A percentile compares a stretch with the other conserved stretches of the same genome.
phyloP scores from a whole-genome alignment of 2,888 invertebrate genomes.

The Miltochrista miniata region DNA sequence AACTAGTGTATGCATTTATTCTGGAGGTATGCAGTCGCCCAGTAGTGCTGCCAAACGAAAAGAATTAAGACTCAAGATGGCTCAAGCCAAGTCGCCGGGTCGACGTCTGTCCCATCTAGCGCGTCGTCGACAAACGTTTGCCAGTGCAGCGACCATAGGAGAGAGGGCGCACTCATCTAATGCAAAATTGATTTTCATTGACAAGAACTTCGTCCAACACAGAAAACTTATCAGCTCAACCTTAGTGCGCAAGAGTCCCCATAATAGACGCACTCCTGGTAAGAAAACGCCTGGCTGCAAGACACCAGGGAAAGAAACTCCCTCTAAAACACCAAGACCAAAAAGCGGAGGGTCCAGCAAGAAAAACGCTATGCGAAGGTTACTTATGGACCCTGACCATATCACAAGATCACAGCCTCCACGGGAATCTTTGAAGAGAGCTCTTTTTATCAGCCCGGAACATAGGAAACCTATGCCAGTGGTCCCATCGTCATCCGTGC shows the following conservation, averaged over 20 bases:
- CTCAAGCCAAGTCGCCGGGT: conserved; percentile 87
- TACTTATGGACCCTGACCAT: conserved; percentile 71
- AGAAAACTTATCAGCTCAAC: no score
- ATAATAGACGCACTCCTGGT: conserved; percentile 76
- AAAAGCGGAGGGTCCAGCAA: conserved; percentile 86
- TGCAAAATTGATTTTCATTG: conserved; percentile 86
- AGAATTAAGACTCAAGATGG: conserved; percentile 83
- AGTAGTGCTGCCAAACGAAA: no score
- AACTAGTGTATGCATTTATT: no score
- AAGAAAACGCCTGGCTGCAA: conserved; percentile 69
- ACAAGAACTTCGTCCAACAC: conserved; percentile 84
- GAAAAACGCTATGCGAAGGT: conserved; percentile 79
- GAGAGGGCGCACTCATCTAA: no score
- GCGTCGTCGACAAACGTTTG: conserved; percentile 89
- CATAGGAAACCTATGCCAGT: no score
- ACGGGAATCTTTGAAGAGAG: no score
- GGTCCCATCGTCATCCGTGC: conserved; percentile 66
- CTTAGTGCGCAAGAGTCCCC: conserved; percentile 76
- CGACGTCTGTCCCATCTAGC: conserved; percentile 90
- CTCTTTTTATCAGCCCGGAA: no score
- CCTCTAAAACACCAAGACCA: conserved; percentile 79
- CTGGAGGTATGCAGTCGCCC: no score
- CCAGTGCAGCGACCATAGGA: conserved; percentile 86
- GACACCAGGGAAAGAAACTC: conserved; percentile 81
- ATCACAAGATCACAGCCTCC: no score